Percentiles rank a stretch among this genome's conserved stretches.
Evolutionary conservation across 1,140 invertebrate genomes (phyloP).

Genomic region (Ostrea denselamellosa): DNA sequence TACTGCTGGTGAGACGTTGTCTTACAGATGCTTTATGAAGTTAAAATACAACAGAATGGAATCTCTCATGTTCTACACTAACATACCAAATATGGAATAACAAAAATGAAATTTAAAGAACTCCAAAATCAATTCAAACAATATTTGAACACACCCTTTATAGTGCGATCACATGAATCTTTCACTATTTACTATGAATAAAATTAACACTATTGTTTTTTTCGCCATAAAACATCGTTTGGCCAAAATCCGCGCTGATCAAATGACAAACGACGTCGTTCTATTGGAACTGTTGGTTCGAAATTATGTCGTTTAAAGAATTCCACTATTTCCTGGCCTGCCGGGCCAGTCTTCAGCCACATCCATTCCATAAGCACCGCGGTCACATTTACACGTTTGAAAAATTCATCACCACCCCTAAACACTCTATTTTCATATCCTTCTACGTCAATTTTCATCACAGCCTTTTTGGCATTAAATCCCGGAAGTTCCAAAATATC

Average conservation of each 20-base stretch:
- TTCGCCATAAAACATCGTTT: conserved; percentile 39
- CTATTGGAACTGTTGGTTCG: not conserved
- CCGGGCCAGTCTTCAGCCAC: conserved; percentile 44
- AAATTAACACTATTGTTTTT: not conserved
- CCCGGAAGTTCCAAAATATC: conserved; percentile 52
- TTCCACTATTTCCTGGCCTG: conserved; percentile 43
- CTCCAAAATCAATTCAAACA: too few relatives aligned
- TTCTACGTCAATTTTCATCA: conserved; percentile 56
- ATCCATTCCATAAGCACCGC: conserved; percentile 54
- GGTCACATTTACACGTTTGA: conserved; percentile 37
- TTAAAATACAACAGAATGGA: too few relatives aligned
- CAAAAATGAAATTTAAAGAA: too few relatives aligned
- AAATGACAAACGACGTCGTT: not conserved
- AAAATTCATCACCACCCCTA: conserved; percentile 46
- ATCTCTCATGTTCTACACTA: too few relatives aligned
- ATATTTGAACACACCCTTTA: too few relatives aligned
- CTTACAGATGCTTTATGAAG: too few relatives aligned
- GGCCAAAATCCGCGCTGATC: not conserved
- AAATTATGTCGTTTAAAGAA: conserved; percentile 43
- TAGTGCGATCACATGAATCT: too few relatives aligned
- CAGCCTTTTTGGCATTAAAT: conserved; percentile 43
- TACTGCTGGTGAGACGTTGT: too few relatives aligned
- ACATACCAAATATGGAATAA: too few relatives aligned
- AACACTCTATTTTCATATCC: conserved; percentile 54
- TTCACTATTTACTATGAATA: not conserved